Conservation (phyloP, 2,888 invertebrate species). For the Emmelina monodactyla region DNA sequence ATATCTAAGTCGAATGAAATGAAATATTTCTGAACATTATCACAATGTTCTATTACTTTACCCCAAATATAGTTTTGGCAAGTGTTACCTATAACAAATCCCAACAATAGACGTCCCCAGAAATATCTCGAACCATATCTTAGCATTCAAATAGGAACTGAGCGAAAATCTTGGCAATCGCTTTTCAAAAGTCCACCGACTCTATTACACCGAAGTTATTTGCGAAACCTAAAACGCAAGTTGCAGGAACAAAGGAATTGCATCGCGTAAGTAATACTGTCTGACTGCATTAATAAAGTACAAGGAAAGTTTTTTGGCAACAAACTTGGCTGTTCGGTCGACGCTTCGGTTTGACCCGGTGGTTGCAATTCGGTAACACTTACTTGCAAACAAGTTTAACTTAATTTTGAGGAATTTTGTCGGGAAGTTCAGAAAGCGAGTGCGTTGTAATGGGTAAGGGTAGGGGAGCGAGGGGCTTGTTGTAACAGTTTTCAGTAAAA, state of each 20-base stretch:
- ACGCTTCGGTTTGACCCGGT: conserved; percentile 22
- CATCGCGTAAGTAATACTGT: conserved; percentile 37
- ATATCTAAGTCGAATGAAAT: too few species aligned
- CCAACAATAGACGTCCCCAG: too few species aligned
- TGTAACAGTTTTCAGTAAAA: too few species aligned
- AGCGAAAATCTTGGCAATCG: conserved; percentile 2
- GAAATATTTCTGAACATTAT: too few species aligned
- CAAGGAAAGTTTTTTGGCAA: conserved; percentile 49
- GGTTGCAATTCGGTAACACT: conserved; percentile 17
- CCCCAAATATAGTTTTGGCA: too few species aligned
- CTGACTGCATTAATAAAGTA: conserved; percentile 47
- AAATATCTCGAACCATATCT: neutral
- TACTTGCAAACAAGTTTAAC: neutral
- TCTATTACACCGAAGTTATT: conserved; percentile 23
- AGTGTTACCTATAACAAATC: too few species aligned
- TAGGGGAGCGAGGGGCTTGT: too few species aligned
- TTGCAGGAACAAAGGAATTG: conserved; percentile 33
- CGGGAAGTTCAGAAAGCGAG: neutral
- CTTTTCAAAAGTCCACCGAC: conserved; percentile 18
- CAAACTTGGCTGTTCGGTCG: conserved; percentile 26
- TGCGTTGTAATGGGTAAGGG: too few species aligned
- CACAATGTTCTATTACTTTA: too few species aligned
- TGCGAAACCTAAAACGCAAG: conserved; percentile 22
- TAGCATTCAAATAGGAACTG: conserved; percentile 2
- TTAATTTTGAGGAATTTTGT: neutral